Percentiles rank a stretch among this genome's conserved stretches.
phyloP scores from a whole-genome alignment of 2,113 vertebrate species.

The Lethenteron camtschaticum region DNA sequence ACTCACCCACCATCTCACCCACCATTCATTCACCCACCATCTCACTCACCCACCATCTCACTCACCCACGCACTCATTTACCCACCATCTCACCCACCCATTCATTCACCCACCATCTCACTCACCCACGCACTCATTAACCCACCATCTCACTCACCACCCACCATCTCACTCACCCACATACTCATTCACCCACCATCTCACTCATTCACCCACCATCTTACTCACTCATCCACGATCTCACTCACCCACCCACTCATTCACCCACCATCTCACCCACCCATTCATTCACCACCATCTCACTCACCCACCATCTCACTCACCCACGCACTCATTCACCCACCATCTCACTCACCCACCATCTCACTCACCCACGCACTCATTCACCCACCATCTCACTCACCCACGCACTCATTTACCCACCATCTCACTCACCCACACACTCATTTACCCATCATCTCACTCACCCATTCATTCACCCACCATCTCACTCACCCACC shows the following conservation, averaged over 20 bases:
- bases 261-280: neutral
- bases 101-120: neutral
- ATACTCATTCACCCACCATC: neutral
- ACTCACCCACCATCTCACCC: too few relatives aligned
- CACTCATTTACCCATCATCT: neutral
- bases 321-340: neutral
- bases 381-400: slow-evolving; percentile 3
- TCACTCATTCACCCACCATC: neutral
- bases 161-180: neutral
- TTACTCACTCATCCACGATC: neutral
- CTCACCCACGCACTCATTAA: neutral
- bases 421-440: neutral
- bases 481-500: too few relatives aligned
- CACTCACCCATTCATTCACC: neutral
- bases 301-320: neutral
- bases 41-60: too few relatives aligned
- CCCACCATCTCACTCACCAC: neutral
- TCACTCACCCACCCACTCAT: neutral
- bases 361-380: neutral
- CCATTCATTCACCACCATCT: neutral
- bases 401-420: neutral
- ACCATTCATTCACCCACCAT: too few relatives aligned
- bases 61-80: too few relatives aligned
- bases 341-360: neutral
- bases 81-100: neutral